These are phyloP conservation scores for Gortyna flavago DNA, from an alignment of 2,888 invertebrate species.

Conservation along the genomic window DNA sequence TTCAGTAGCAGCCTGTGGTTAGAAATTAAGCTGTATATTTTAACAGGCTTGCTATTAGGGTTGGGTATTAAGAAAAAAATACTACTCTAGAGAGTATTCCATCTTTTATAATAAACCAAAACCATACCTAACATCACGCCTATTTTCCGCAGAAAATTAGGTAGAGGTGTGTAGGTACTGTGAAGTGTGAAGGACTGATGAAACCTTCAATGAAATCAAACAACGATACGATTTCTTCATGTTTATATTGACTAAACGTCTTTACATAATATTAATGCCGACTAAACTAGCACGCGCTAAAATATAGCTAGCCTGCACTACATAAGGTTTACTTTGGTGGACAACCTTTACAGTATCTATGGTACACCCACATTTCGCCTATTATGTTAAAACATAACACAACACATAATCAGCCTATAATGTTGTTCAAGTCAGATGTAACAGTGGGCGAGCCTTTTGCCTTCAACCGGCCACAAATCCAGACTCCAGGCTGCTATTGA, in stretches of 20 bases:
- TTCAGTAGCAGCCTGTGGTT: slow-evolving; percentile 27
- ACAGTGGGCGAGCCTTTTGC: neutral
- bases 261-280: too few relatives aligned
- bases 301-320: too few relatives aligned
- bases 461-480: neutral
- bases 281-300: too few relatives aligned
- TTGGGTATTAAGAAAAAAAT: neutral
- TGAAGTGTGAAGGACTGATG: too few relatives aligned
- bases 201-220: too few relatives aligned
- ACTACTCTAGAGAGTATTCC: neutral
- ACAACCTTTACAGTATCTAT: too few relatives aligned
- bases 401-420: too few relatives aligned
- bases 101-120: neutral
- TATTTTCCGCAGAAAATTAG: neutral
- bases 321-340: too few relatives aligned
- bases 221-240: too few relatives aligned
- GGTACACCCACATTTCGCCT: neutral
- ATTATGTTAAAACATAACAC: too few relatives aligned
- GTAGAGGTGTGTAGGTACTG: neutral
- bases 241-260: too few relatives aligned
- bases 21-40: slow-evolving; percentile 19
- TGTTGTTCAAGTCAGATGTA: too few relatives aligned
- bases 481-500: neutral
- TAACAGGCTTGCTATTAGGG: neutral
- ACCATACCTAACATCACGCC: neutral